Evolutionary conservation across 1,140 invertebrate genomes (phyloP), one percentile per base, ranked within the genome.

Genomic region (Amyelois transitella): DNA sequence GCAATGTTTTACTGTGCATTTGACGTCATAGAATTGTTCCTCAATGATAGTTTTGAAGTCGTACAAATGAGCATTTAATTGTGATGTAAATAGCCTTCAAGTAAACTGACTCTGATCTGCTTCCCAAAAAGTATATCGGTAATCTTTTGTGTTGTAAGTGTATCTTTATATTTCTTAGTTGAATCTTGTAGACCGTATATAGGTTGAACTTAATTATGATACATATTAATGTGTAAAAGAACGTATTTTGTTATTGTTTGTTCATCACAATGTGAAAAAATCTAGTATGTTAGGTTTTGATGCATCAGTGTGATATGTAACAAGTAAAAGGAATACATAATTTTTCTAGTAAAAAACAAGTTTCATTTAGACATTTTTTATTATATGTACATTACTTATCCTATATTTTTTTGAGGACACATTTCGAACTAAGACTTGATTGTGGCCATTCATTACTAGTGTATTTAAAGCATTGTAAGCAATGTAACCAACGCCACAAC

Each of bases 401-500:
- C 69, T 72, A 53, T 86, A 88, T 53, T 78, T 77, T 38, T 69
- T 73, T 7, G 80, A 84, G 28, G 75, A 69, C 21, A 66, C 66
- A 60, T 84, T 86, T 56, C 85, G 56, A 20, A 85, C 63, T 49
- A 88, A 62, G 0, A 86, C 69, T 63, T 75, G 53, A 22, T 82
- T 79, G 18, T 64, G 51, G 6, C 62, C 60, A 44, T 43, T 44
- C 64, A 74, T 49, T 85, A 88, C 7, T 1, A 94, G 71, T 48
- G 80, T 62, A 4, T 86, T 60, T 2, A 95, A 68, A 12, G 91
- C 91, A 28, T 86, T 78, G 12, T 91, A 75, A 1, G 92, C 86
- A 0, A 95, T 83, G 70, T 94, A 95, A 28, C 94, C 94, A 6
- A 94, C 77, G 47, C 91, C 94, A 62, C 90, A 87, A 53, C 90